These are phyloP conservation scores for Hyperoplus lanceolatus DNA, from an alignment of 2,797 vertebrate species.

Conservation along the genomic window DNA sequence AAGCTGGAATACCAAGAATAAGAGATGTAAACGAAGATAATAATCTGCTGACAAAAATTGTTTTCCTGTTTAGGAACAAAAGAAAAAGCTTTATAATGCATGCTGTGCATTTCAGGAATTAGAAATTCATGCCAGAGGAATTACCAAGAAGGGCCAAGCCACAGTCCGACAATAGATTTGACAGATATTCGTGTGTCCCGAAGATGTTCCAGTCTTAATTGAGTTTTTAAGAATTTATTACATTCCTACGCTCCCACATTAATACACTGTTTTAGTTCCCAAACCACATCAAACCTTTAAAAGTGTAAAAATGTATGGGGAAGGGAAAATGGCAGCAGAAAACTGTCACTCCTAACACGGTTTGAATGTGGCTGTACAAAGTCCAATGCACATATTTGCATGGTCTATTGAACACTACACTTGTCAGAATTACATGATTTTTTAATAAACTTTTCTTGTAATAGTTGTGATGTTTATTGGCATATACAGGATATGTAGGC, in stretches of 20 bases:
- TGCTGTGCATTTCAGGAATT: constrained; percentile 42
- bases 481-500: background rate
- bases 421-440: background rate
- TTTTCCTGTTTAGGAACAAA: constrained; percentile 22
- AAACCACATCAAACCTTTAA: constrained; percentile 54
- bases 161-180: constrained; percentile 58
- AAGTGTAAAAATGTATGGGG: constrained; percentile 43
- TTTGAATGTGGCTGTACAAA: constrained; percentile 30
- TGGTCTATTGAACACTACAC: background rate
- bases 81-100: constrained; percentile 12
- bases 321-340: constrained; percentile 36
- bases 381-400: background rate
- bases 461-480: background rate
- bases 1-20: constrained; percentile 12
- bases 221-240: constrained; percentile 45
- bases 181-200: constrained; percentile 26
- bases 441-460: background rate
- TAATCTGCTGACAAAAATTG: constrained; percentile 24
- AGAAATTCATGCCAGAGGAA: constrained; percentile 38
- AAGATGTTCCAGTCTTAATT: constrained; percentile 40
- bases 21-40: constrained; percentile 1
- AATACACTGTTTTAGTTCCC: constrained; percentile 35
- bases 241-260: constrained; percentile 61
- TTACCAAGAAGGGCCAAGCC: constrained; percentile 44
- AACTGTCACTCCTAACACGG: constrained; percentile 26